Conservation (phyloP, 2,888 invertebrate species). For the Calameuta pallipes region DNA sequence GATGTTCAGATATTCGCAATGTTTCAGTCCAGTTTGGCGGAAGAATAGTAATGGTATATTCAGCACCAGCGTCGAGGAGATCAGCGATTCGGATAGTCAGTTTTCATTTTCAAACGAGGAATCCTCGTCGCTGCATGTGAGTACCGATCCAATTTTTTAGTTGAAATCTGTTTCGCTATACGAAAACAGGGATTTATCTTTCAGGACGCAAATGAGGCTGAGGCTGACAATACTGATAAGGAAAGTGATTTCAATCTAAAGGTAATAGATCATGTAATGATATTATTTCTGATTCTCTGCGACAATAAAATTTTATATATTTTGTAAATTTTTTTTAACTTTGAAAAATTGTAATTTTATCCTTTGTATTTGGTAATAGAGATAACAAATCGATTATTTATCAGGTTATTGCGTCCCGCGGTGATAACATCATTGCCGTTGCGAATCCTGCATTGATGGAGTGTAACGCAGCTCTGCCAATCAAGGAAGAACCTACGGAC, state of each 20-base stretch:
- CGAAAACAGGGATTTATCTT: constrained; percentile 17
- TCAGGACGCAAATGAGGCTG: constrained; percentile 56
- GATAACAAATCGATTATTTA: constrained; percentile 7
- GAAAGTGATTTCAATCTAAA: constrained; percentile 63
- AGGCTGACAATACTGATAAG: constrained; percentile 59
- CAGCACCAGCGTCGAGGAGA: constrained; percentile 56
- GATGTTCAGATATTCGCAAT: constrained; percentile 42
- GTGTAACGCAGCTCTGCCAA: constrained; percentile 54
- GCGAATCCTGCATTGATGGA: constrained; percentile 83
- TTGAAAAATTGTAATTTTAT: too few relatives aligned
- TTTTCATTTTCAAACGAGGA: constrained; percentile 64
- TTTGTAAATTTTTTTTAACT: too few relatives aligned
- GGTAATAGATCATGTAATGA: constrained; percentile 34
- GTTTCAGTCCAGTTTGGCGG: constrained; percentile 65
- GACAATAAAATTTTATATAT: constrained; percentile 10
- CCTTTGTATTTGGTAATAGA: too few relatives aligned
- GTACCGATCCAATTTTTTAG: constrained; percentile 18
- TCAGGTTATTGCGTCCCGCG: constrained; percentile 85
- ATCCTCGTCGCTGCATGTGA: constrained; percentile 58
- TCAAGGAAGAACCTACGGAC: constrained; percentile 62
- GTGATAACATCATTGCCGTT: constrained; percentile 89
- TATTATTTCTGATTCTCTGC: background rate
- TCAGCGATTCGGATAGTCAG: constrained; percentile 63
- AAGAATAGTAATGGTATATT: constrained; percentile 62
- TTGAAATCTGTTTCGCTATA: background rate